A percentile compares a stretch with the other conserved stretches of the same genome.
phyloP scores from a whole-genome alignment of 2,888 invertebrate genomes.

The Lasioglossum vierecki region DNA sequence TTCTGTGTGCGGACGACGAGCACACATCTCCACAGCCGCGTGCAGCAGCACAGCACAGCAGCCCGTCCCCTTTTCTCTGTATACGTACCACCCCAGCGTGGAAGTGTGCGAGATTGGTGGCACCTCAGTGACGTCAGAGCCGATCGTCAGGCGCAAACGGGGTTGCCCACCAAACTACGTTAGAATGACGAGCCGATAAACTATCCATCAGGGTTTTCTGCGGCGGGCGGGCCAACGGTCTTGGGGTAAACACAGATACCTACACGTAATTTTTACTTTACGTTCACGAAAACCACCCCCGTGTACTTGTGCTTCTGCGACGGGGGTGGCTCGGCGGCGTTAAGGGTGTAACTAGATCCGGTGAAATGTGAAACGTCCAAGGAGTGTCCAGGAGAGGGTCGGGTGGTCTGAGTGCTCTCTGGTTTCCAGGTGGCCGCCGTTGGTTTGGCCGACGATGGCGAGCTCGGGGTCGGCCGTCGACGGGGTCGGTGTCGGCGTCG shows the following conservation, averaged over 20 bases:
- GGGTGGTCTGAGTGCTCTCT: constrained; percentile 28
- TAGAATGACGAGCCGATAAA: constrained; percentile 75
- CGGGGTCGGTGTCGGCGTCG: constrained; percentile 73
- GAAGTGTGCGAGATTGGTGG: constrained; percentile 54
- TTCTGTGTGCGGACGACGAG: constrained; percentile 29
- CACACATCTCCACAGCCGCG: constrained; percentile 2
- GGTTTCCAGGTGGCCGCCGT: constrained; percentile 56
- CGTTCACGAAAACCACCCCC: not conserved
- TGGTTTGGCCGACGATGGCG: constrained; percentile 74
- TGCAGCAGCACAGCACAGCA: constrained; percentile 37
- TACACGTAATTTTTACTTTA: not conserved
- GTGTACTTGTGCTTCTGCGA: not conserved
- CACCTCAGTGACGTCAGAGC: constrained; percentile 69
- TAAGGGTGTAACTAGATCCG: not conserved
- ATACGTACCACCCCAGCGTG: constrained; percentile 30
- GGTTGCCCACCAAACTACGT: constrained; percentile 69
- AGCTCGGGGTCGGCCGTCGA: constrained; percentile 76
- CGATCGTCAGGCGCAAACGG: constrained; percentile 71
- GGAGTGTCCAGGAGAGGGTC: constrained; percentile 15
- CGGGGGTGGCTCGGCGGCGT: not conserved
- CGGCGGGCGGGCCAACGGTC: constrained; percentile 68
- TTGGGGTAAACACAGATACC: constrained; percentile 63
- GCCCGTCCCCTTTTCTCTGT: constrained; percentile 39
- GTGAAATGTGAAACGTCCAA: constrained; percentile 11
- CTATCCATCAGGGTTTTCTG: constrained; percentile 64